phyloP scores from a whole-genome alignment of 2,797 vertebrate species.

The Crocidura indochinensis region DNA sequence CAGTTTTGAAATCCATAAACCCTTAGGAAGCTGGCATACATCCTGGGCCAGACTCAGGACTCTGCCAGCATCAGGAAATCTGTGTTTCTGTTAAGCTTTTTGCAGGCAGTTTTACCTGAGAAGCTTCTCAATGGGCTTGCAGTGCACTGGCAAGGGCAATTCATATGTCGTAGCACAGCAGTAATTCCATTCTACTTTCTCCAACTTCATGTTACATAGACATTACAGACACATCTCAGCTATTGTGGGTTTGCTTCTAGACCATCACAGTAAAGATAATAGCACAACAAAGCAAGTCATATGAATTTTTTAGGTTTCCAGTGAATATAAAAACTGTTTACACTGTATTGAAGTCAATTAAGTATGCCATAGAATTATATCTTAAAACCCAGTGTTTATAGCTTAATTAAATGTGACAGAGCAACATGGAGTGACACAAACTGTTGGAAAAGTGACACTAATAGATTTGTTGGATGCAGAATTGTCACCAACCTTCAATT shows the following conservation, averaged over 20 bases:
- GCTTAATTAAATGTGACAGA: background rate
- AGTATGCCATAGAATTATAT: background rate
- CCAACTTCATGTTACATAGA: background rate
- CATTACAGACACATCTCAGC: background rate
- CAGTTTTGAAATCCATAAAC: background rate
- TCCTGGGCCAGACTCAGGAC: background rate
- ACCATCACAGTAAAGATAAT: background rate
- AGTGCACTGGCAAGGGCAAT: background rate
- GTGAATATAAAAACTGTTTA: background rate
- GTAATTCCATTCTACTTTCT: too few relatives aligned
- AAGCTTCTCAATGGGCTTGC: background rate
- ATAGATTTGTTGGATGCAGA: background rate
- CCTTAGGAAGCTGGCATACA: background rate
- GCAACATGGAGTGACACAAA: background rate
- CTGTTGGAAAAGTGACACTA: background rate
- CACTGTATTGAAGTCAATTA: background rate
- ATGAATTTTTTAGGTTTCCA: background rate
- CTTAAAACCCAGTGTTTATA: background rate
- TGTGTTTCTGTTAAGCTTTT: accelerated
- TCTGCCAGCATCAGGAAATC: background rate
- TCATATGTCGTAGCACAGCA: background rate
- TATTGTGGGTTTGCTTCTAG: background rate
- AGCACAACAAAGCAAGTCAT: background rate
- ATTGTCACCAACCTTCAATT: too few relatives aligned
- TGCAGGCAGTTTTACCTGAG: background rate